These are phyloP conservation scores for Cervus canadensis DNA, from an alignment of 2,113 vertebrate species.

Conservation along the genomic window DNA sequence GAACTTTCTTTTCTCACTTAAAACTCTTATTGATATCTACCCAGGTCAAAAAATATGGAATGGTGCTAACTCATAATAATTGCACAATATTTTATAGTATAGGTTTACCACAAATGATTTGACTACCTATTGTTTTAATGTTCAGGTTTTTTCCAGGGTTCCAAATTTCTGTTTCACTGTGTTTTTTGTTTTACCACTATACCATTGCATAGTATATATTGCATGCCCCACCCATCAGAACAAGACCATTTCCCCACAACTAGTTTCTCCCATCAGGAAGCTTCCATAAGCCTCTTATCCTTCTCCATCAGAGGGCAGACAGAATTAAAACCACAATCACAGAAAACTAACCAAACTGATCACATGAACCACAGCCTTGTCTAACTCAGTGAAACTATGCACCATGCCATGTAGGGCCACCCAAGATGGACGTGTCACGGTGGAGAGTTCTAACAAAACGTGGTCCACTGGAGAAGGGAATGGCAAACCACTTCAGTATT, in stretches of 20 bases:
- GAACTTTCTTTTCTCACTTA: not conserved
- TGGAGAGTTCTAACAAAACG: rapidly evolving
- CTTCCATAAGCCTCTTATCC: not conserved
- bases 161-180: not conserved
- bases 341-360: not conserved
- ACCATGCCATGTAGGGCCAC: not conserved
- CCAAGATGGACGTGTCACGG: not conserved
- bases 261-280: not conserved
- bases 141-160: not conserved
- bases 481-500: not conserved
- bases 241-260: not conserved
- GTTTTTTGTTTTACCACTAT: not conserved
- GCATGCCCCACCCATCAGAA: not conserved
- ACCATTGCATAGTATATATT: not conserved
- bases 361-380: not conserved
- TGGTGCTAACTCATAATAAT: not conserved
- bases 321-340: not conserved
- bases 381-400: not conserved
- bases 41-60: not conserved
- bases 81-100: not conserved
- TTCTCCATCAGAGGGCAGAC: not conserved
- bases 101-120: not conserved
- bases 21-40: not conserved
- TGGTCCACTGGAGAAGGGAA: not conserved
- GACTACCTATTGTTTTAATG: not conserved